Evolutionary conservation across 2,113 vertebrate species (phyloP).

Genomic region (Myotis yumanensis): DNA sequence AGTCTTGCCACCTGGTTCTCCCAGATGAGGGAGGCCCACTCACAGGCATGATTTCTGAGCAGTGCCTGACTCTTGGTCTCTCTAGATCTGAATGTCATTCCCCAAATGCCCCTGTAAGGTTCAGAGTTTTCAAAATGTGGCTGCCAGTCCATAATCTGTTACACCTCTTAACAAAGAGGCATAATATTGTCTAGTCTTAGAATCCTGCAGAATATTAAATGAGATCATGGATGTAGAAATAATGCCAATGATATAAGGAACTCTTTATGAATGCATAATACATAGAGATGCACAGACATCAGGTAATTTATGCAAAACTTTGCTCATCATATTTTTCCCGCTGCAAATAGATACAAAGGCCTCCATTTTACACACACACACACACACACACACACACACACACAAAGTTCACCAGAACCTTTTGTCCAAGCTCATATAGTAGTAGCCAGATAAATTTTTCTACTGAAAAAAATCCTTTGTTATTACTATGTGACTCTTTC

Average conservation of each 20-base stretch:
- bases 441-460: background rate
- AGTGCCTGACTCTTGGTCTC: background rate
- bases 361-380: background rate
- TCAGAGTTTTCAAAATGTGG: conserved; percentile 27
- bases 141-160: background rate
- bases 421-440: background rate
- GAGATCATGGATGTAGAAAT: conserved; percentile 1
- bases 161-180: background rate
- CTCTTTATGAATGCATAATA: background rate
- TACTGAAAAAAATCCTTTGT: background rate
- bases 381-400: too few relatives aligned
- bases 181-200: background rate
- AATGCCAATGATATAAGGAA: background rate
- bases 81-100: background rate
- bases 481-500: background rate
- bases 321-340: background rate
- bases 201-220: conserved; percentile 6
- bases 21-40: background rate
- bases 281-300: background rate
- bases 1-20: background rate
- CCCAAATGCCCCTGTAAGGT: background rate
- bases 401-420: too few relatives aligned
- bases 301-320: background rate
- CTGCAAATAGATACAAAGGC: background rate
- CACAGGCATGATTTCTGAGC: background rate